Base-by-base conservation (phyloP, 2,797 vertebrate species). In the Callimico goeldii region DNA sequence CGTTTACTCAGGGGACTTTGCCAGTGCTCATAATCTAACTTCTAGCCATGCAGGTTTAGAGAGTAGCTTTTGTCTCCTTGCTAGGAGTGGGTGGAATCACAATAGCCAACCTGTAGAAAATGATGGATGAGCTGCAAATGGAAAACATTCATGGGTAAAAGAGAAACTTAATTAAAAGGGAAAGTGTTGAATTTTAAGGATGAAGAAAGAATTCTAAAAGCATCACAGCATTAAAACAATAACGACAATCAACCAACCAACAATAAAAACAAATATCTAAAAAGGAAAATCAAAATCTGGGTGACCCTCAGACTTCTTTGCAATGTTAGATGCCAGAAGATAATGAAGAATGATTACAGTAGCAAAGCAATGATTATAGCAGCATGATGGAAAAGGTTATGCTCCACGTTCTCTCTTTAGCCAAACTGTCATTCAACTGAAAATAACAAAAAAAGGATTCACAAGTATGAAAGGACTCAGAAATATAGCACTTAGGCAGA, bases 181-280 rank as follows among this genome's bases (percentile, higher is more conserved):
- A 52, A 72, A 88, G 22, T 76, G 61, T 86, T 50, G 5, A 79
- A 92, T 94, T 86, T 92, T 84, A 87, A 93, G 70, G 77, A 93
- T 50, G 55, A 89, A 83, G 41, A 91, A 80, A 76, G 30, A 91
- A 82, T 96, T 96, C 87, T 88, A 73, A 97, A 96, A 76, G 30
- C 48, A 55, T 87, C 9, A 15, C 17, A 4, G 10, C 30, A 50
- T 82, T 93, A 52, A 88, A 95, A 93, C 76, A 94, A 50, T 90
- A 81, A 67, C 12, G 89, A 41, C 22, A 92, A 48, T 76, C 4
- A 58, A 81, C 36, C 75, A 52, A 36, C 15, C 67, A 88, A 79
- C 36, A 85, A 24, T 73, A 93, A 88, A 87, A 94, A 82, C 33
- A 90, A n/a, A 17, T 64, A 88, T 58, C 58, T 87, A 8, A 92